These are phyloP conservation scores for Blastomussa wellsi DNA, from an alignment of 92 coral and sea anemone genomes.

Conservation along the genomic window DNA sequence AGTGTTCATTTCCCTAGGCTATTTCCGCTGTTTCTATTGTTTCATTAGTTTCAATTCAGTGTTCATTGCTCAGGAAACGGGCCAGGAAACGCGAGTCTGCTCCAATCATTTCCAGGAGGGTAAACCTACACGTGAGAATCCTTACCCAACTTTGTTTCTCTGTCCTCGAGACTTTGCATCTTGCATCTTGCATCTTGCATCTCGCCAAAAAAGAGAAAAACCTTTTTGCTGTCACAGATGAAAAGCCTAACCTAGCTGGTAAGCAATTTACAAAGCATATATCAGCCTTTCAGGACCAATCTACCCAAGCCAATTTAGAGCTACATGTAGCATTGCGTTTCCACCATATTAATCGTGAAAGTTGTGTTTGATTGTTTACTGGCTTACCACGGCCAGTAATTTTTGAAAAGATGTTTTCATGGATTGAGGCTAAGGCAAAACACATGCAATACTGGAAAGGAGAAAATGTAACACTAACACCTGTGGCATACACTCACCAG, in stretches of 20 bases:
- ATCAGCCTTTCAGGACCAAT: slow-evolving; percentile 1
- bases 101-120: slow-evolving; percentile 32
- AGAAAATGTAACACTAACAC: not conserved
- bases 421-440: not conserved
- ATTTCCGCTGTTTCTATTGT: too few relatives aligned
- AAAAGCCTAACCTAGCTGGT: not conserved
- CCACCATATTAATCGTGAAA: slow-evolving; percentile 9
- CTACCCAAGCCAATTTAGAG: slow-evolving; percentile 8
- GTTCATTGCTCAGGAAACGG: too few relatives aligned
- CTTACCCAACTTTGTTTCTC: slow-evolving; percentile 23
- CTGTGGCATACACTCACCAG: not conserved
- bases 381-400: slow-evolving; percentile 4
- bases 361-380: not conserved
- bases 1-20: too few relatives aligned
- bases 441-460: not conserved
- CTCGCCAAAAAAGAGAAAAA: not conserved
- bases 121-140: slow-evolving; percentile 13
- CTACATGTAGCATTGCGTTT: slow-evolving; percentile 3
- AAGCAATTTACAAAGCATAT: slow-evolving; percentile 13
- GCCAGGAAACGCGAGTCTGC: not conserved
- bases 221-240: not conserved
- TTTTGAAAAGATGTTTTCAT: not conserved
- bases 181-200: too few relatives aligned
- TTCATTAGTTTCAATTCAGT: too few relatives aligned
- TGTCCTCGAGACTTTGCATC: not conserved